Conservation (phyloP, 2,797 vertebrate genomes). For the Valencia hispanica region DNA sequence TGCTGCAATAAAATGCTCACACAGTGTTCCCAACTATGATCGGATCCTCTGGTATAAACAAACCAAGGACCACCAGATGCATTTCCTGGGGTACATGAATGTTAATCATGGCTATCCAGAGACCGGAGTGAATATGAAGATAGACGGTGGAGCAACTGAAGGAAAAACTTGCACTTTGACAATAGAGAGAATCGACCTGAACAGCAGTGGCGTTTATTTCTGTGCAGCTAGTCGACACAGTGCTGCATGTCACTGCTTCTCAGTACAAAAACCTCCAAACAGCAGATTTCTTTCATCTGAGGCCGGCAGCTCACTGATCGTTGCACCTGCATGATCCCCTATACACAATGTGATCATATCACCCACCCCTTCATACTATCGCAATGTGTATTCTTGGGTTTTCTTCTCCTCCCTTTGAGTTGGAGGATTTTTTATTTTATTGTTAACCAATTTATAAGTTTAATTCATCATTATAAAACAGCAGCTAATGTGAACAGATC, state of each 20-base stretch:
- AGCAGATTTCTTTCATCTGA: not conserved
- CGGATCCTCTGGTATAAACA: constrained; percentile 67
- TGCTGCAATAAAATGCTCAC: constrained; percentile 41
- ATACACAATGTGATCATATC: too few relatives aligned
- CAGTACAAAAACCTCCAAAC: constrained; percentile 45
- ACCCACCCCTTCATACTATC: too few relatives aligned
- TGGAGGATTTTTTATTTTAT: too few relatives aligned
- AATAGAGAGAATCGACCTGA: constrained; percentile 9
- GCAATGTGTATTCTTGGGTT: not conserved
- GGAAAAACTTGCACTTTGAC: constrained; percentile 30
- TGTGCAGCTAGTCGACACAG: constrained; percentile 58
- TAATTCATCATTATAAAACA: too few relatives aligned
- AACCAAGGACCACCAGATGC: constrained; percentile 6
- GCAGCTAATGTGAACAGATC: too few relatives aligned
- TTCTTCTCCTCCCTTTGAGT: too few relatives aligned
- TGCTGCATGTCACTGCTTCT: constrained; percentile 12
- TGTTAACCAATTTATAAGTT: too few relatives aligned
- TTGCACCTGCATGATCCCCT: not conserved
- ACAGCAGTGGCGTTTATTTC: constrained; percentile 60
- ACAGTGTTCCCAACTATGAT: constrained; percentile 22
- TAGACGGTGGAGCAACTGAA: constrained; percentile 28
- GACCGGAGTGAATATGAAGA: not conserved
- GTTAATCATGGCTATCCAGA: not conserved
- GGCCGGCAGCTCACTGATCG: not conserved
- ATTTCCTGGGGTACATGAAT: constrained; percentile 49